Conservation (phyloP, 2,888 invertebrate genomes). For the Cantharis nigra region DNA sequence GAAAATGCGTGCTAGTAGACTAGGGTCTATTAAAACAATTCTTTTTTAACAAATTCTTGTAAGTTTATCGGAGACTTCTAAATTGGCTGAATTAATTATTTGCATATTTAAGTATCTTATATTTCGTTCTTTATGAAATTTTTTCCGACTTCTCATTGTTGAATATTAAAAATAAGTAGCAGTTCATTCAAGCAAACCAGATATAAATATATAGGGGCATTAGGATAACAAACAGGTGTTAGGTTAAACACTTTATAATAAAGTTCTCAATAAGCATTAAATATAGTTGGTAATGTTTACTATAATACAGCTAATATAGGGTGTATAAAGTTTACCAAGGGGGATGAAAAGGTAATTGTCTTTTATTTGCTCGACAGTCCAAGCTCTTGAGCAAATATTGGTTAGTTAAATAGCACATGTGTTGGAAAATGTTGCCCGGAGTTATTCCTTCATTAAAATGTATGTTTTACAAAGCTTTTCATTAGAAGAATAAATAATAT, state of each 20-base stretch:
- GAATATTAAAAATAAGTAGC: neutral
- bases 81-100: neutral
- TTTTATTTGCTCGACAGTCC: slow-evolving; percentile 23
- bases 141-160: too few relatives aligned
- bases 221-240: slow-evolving; percentile 32
- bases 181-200: neutral
- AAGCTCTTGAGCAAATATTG: slow-evolving; percentile 28
- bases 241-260: slow-evolving; percentile 29
- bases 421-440: slow-evolving; percentile 7
- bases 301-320: slow-evolving; percentile 35
- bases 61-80: neutral
- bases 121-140: too few relatives aligned
- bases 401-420: slow-evolving; percentile 26
- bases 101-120: too few relatives aligned
- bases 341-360: slow-evolving; percentile 24
- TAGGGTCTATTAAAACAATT: neutral
- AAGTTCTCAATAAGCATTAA: slow-evolving; percentile 5
- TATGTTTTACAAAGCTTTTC: neutral
- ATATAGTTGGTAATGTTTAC: slow-evolving; percentile 25
- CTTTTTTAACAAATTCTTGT: neutral
- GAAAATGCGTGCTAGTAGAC: too few relatives aligned
- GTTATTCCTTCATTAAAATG: slow-evolving; percentile 5
- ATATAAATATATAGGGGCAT: neutral
- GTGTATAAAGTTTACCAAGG: slow-evolving; percentile 19
- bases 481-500: neutral